Evolutionary conservation across 2,888 invertebrate genomes (phyloP).

Genomic region (Ormyrus thymus): DNA sequence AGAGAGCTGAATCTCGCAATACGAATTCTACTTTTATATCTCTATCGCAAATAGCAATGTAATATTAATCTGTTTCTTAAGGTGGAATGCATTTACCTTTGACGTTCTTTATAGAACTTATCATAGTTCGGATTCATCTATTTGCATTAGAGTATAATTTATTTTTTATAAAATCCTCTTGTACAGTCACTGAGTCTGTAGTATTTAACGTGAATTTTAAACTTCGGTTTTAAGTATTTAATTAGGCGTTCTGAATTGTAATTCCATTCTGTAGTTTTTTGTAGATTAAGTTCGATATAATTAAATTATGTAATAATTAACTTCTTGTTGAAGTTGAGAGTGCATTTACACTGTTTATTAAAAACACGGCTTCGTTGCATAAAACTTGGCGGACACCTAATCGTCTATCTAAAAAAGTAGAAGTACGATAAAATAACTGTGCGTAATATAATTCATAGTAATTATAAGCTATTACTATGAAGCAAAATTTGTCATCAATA

Average conservation of each 20-base stretch:
- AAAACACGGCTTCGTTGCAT: constrained; percentile 15
- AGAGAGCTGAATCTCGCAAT: constrained; percentile 40
- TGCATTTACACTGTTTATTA: constrained; percentile 18
- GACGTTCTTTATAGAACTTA: constrained; percentile 27
- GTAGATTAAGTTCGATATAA: neutral
- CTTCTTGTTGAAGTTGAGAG: constrained; percentile 5
- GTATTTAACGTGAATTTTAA: constrained; percentile 23
- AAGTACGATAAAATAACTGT: neutral
- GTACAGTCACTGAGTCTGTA: constrained; percentile 30
- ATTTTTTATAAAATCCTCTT: constrained; percentile 39
- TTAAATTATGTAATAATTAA: constrained; percentile 15
- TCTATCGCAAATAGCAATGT: constrained; percentile 29
- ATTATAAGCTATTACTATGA: constrained; percentile 2
- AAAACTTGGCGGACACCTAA: constrained; percentile 6
- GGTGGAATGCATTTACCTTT: constrained; percentile 39
- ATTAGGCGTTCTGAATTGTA: constrained; percentile 4
- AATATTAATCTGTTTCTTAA: constrained; percentile 33
- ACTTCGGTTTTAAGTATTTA: constrained; percentile 9
- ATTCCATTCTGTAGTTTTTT: constrained; percentile 1
- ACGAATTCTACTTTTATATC: constrained; percentile 52
- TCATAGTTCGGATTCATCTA: constrained; percentile 16
- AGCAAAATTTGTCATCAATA: neutral
- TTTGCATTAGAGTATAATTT: constrained; percentile 39
- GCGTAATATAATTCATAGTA: constrained; percentile 21
- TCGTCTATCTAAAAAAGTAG: constrained; percentile 21